A percentile compares a stretch with the other conserved stretches of the same genome.
phyloP scores from a whole-genome alignment of 2,113 vertebrate species.

The Noctilio leporinus region DNA sequence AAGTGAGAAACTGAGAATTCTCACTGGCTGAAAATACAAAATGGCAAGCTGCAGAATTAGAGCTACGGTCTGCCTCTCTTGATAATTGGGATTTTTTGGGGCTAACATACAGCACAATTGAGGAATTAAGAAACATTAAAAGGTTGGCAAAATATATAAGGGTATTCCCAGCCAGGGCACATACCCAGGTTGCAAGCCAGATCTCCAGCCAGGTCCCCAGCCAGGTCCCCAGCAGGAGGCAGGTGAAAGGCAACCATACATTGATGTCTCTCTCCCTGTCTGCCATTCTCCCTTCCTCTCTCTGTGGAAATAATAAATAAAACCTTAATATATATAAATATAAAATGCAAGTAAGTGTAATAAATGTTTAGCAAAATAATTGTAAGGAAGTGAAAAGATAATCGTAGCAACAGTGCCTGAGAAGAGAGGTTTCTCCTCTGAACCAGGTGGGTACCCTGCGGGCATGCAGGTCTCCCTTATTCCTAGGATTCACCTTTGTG shows the following conservation, averaged over 20 bases:
- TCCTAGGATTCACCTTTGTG: background rate
- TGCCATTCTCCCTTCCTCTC: too few species aligned
- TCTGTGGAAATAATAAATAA: too few species aligned
- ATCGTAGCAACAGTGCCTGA: background rate
- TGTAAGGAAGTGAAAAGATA: background rate
- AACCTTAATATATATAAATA: too few species aligned
- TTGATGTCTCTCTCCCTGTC: too few species aligned
- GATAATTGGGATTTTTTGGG: background rate
- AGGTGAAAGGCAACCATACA: too few species aligned
- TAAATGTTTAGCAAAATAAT: background rate
- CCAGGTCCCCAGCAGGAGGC: too few species aligned
- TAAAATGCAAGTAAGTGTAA: background rate
- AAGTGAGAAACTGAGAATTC: background rate
- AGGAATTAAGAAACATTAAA: background rate
- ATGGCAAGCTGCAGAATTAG: background rate
- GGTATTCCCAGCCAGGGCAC: too few species aligned
- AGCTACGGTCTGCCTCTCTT: background rate
- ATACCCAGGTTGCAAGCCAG: too few species aligned
- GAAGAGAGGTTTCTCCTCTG: background rate
- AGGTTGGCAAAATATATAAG: background rate
- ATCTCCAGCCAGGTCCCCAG: too few species aligned
- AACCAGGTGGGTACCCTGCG: background rate
- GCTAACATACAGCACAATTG: background rate
- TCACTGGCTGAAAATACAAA: background rate
- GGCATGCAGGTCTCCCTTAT: background rate